Percentiles rank a stretch among this genome's conserved stretches.
phyloP scores from a whole-genome alignment of 64 coral and sea anemone genomes.

The Montipora capricornis region DNA sequence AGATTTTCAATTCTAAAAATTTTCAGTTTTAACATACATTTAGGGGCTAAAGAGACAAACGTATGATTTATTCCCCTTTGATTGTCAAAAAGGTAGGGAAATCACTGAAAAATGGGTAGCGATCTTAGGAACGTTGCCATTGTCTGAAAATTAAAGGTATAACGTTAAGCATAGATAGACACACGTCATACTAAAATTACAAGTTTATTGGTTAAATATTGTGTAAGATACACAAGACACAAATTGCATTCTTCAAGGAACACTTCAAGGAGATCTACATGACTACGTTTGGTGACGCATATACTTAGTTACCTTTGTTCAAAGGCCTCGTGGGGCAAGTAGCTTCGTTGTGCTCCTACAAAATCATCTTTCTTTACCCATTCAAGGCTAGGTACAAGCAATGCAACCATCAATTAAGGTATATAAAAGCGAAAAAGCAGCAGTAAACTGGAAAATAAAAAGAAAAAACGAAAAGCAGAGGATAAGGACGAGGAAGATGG shows the following conservation, averaged over 20 bases:
- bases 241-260: neutral
- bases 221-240: conserved; percentile 1
- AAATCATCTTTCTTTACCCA: conserved; percentile 12
- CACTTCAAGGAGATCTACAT: neutral
- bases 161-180: conserved; percentile 9
- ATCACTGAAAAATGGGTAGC: neutral
- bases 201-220: conserved; percentile 11
- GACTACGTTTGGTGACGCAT: neutral
- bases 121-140: neutral
- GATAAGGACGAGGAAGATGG: neutral
- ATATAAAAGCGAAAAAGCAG: conserved; percentile 1
- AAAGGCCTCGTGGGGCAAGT: neutral
- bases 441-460: neutral
- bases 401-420: conserved; percentile 12
- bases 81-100: neutral
- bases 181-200: conserved; percentile 4
- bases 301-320: neutral
- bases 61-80: no score
- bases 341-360: neutral
- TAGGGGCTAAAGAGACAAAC: no score
- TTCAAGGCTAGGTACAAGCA: conserved; percentile 11
- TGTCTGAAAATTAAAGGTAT: neutral
- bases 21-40: no score
- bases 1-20: no score
- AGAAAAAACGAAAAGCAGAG: neutral